These are phyloP conservation scores for Daphoenositta chrysoptera DNA, from an alignment of 2,113 vertebrate species.

Conservation along the genomic window DNA sequence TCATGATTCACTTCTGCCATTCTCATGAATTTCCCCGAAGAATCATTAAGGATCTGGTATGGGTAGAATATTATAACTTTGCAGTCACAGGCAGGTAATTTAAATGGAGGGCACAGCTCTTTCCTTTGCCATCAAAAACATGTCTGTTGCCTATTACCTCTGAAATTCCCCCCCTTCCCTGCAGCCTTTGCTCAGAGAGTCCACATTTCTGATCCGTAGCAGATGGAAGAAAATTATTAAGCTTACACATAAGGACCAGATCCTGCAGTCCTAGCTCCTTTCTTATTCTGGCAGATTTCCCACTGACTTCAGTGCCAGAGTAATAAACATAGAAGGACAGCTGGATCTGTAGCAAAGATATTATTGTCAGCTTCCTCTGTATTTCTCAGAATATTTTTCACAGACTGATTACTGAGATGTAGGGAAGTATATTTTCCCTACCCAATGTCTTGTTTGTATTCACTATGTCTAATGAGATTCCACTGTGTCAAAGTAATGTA, in stretches of 20 bases:
- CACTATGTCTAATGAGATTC: neutral
- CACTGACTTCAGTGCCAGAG: conserved; percentile 23
- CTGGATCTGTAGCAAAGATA: conserved; percentile 38
- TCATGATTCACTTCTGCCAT: neutral
- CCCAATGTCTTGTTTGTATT: conserved; percentile 3
- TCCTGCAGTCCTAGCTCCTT: neutral
- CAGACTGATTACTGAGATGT: neutral
- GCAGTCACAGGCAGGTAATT: neutral
- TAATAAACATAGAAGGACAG: conserved; percentile 20
- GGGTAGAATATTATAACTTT: neutral
- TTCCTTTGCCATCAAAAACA: neutral
- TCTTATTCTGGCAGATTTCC: conserved; percentile 9
- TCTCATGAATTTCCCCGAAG: neutral
- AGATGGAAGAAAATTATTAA: conserved; percentile 42
- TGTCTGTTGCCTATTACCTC: neutral
- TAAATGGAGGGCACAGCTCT: neutral
- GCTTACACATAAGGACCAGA: conserved; percentile 9
- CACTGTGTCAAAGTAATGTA: neutral
- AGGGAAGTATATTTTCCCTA: conserved; percentile 8
- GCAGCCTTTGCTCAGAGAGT: neutral
- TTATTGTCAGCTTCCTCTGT: conserved; percentile 23
- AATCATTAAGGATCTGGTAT: neutral
- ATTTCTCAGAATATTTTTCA: conserved; percentile 32
- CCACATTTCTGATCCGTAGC: conserved; percentile 30
- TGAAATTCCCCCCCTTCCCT: neutral